A percentile compares a stretch with the other conserved stretches of the same genome.
Conservation (phyloP, 2,888 invertebrate species). For the Kryphioiulus occultus region DNA sequence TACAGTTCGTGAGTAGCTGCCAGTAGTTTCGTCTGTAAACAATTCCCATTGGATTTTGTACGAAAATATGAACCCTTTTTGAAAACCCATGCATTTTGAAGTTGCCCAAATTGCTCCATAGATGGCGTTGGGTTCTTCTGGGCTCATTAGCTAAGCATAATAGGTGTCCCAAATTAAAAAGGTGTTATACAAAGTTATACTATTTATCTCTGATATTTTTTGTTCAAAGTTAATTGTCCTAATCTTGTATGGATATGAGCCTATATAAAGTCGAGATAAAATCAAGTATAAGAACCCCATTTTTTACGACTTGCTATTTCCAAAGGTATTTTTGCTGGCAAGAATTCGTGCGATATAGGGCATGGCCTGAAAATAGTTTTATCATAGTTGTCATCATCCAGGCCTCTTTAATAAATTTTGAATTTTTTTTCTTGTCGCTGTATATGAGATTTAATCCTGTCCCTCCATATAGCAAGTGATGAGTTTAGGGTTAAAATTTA, state of each 20-base stretch:
- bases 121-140: too few species aligned
- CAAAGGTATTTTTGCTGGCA: background rate
- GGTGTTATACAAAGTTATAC: too few species aligned
- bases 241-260: too few species aligned
- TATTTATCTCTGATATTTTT: too few species aligned
- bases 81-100: too few species aligned
- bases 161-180: too few species aligned
- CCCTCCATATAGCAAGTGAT: background rate
- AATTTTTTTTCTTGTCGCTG: background rate
- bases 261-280: too few species aligned
- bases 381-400: conserved; percentile 7
- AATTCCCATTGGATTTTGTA: background rate
- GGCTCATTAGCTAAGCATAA: too few species aligned
- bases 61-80: background rate
- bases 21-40: background rate
- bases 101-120: too few species aligned
- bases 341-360: background rate
- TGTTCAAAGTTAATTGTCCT: too few species aligned
- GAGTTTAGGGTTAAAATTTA: background rate
- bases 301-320: background rate
- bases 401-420: background rate
- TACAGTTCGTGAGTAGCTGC: background rate
- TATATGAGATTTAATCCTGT: background rate
- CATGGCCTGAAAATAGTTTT: conserved; percentile 17
- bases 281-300: too few species aligned